Base-by-base conservation (phyloP, 2,888 invertebrate genomes). In the Seira musarum region DNA sequence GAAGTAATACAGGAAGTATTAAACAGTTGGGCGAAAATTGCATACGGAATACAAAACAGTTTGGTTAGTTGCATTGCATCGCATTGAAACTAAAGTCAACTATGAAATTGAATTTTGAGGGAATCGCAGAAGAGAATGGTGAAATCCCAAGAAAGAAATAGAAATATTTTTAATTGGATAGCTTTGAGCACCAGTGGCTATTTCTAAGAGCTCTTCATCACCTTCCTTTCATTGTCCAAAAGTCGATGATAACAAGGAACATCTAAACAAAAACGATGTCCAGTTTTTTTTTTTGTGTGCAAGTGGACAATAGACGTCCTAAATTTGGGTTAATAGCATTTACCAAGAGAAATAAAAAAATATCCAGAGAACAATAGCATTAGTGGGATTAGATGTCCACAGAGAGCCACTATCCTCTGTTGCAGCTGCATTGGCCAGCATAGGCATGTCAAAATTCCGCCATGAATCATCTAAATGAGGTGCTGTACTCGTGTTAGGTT, bases 391-490 rank as follows among this genome's bases (percentile, higher is more conserved):
- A 68, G 61, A 75, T 67, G 73, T 60, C 75, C 68, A 75, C 61
- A 61, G 67, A 67, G 75, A 68, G 60, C 25, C 63, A 66, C 61
- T 66, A 65, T 65, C 22, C 2, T 24, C 49, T 75, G n/a, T n/a
- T n/a, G n/a, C n/a, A n/a, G n/a, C n/a, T n/a, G n/a, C n/a, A 68
- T 68, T 63, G 75, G 68, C 49, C 46, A 68, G 40, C 40, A 40
- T 19, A 68, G 46, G 60, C 60, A 61, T 46, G 46, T 63, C 64
- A 35, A 49, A 61, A n/a, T 35, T 61, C 65, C 35, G 65, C 67
- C 81, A 80, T 83, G 81, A 83, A 81, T 83, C 83, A 83, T 80
- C 83, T 71, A 76, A 81, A 83, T 81, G 76, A 81, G 80, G 75
- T 77, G 73, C 65, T 67, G 46, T n/a, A n/a, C n/a, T n/a, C n/a